Evolutionary conservation across 2,797 vertebrate genomes (phyloP), one percentile per base, ranked within the genome.

Genomic region (Coracias cyanogaster): DNA sequence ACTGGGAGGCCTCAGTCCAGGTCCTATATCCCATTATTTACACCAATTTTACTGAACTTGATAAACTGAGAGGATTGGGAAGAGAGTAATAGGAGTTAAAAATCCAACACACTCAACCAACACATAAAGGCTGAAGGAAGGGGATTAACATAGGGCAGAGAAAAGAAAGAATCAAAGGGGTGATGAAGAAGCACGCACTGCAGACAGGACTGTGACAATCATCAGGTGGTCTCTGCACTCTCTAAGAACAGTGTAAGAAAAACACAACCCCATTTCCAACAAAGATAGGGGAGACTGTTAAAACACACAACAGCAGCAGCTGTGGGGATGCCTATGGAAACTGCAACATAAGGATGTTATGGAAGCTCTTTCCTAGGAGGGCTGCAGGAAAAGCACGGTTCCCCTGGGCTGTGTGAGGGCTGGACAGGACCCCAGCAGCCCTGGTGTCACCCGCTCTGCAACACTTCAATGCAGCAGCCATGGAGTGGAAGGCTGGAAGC

Each of bases 341-440:
- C 16, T 4, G 9, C 43, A 69, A 15, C 41, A 28, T 26, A 8
- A 71, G 45, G 33, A 48, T 33, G 26, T 45, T 31, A 37, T 0
- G 22, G 66, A 49, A 65, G 49, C 20, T 12, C 39, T 54, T 35
- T 89, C 29, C 49, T 52, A 1, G 1, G 61, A 61, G 10, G 37
- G 31, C 55, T 29, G 64, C 31, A n/a, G 54, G 48, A 62, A 25
- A 17, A 41, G 14, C 1, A 0, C 0, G 0, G 16, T 0, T 70
- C 4, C 9, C 11, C 7, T 1, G 2, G 33, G 55, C 21, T 43
- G 15, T 4, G 43, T 5, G 43, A 60, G 39, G 76, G 64, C 62
- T 51, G 60, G 43, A 24, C 37, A 52, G 82, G 33, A 51, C 6
- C 12, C 8, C 1, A 3, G 16, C 19, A 61, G 45, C 24, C 71